Percentiles rank a stretch among this genome's conserved stretches.
phyloP scores from a whole-genome alignment of 2,888 invertebrate species.

The Caenorhabditis japonica region DNA sequence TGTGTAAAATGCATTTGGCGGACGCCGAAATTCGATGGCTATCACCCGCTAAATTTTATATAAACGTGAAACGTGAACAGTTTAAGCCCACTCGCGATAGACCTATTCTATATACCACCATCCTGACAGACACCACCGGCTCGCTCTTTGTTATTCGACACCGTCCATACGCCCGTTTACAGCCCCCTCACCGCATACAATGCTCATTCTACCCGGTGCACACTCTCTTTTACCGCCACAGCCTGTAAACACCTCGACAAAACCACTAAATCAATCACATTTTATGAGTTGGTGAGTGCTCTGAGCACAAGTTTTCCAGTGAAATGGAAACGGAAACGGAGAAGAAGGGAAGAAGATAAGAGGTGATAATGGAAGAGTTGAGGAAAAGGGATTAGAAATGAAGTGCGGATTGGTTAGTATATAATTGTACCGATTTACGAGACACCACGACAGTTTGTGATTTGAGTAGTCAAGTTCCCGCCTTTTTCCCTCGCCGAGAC shows the following conservation, averaged over 20 bases:
- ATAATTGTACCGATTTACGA: no score
- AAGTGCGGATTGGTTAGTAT: not conserved
- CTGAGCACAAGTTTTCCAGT: not conserved
- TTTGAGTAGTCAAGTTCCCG: not conserved
- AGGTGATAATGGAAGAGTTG: no score
- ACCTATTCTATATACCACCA: no score
- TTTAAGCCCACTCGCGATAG: no score
- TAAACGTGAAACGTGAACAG: no score
- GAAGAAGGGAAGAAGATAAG: not conserved
- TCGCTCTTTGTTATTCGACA: conserved; percentile 13
- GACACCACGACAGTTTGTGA: not conserved
- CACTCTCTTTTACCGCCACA: not conserved
- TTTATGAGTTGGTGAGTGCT: conserved; percentile 22
- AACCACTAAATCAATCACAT: conserved; percentile 52
- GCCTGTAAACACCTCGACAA: conserved; percentile 8
- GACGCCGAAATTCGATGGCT: no score
- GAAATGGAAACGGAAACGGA: not conserved
- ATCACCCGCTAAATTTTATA: no score
- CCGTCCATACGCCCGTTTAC: conserved; percentile 12
- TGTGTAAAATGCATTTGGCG: no score
- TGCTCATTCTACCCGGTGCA: not conserved
- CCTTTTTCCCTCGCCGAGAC: not conserved
- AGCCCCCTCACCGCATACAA: not conserved
- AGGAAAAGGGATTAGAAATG: no score
- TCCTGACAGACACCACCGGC: no score